Conservation (phyloP, 2,888 invertebrate species). For the Mythimna loreyi region DNA sequence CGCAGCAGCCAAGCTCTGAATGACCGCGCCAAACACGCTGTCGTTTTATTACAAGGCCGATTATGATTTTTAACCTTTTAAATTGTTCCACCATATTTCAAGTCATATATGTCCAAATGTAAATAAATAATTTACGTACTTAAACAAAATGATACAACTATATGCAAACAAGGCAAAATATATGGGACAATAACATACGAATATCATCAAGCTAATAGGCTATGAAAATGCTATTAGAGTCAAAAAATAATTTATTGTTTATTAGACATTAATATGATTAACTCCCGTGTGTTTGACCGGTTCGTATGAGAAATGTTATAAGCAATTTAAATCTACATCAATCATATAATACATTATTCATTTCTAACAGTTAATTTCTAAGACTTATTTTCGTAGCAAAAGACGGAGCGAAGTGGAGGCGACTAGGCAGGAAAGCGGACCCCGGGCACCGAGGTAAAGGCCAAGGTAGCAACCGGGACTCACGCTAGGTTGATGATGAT, state of each 20-base stretch:
- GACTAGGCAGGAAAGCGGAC: too few relatives aligned
- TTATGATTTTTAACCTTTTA: too few relatives aligned
- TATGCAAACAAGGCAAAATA: not conserved
- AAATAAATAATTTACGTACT: too few relatives aligned
- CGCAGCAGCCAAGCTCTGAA: too few relatives aligned
- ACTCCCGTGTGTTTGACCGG: slow-evolving; percentile 33
- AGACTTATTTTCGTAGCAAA: not conserved
- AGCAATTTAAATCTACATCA: slow-evolving; percentile 40
- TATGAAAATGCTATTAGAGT: slow-evolving; percentile 32
- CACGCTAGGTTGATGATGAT: too few relatives aligned
- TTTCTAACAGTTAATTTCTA: slow-evolving; percentile 1
- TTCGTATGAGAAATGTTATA: slow-evolving; percentile 27
- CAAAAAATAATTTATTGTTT: slow-evolving; percentile 5
- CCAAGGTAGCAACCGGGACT: too few relatives aligned
- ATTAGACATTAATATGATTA: slow-evolving; percentile 1
- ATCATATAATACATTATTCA: slow-evolving; percentile 38
- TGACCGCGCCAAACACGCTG: too few relatives aligned
- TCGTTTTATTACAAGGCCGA: too few relatives aligned
- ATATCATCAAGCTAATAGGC: slow-evolving; percentile 18
- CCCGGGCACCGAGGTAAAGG: too few relatives aligned
- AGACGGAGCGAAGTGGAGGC: too few relatives aligned
- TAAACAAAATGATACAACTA: not conserved
- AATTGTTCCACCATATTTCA: not conserved
- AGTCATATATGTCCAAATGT: not conserved
- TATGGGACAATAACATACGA: slow-evolving; percentile 18